A percentile compares a stretch with the other conserved stretches of the same genome.
Conservation (phyloP, 1,140 invertebrate genomes). For the Nylanderia fulva region DNA sequence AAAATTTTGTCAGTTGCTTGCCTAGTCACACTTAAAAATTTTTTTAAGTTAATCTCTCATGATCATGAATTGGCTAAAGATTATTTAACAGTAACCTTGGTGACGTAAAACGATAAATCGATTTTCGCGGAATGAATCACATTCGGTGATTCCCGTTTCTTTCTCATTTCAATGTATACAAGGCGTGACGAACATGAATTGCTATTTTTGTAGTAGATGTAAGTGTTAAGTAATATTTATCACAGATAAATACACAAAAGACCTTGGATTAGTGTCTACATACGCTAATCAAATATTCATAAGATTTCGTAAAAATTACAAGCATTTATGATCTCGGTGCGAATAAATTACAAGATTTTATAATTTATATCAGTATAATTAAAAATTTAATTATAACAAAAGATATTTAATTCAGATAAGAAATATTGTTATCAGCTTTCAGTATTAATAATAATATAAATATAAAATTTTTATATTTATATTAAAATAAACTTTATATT, state of each 20-base stretch:
- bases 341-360: not conserved
- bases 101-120: constrained; percentile 26
- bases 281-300: not conserved
- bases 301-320: not conserved
- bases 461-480: no score
- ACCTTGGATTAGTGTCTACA: not conserved
- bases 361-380: not conserved
- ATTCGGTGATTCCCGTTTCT: constrained; percentile 1
- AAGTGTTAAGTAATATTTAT: not conserved
- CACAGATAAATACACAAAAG: not conserved
- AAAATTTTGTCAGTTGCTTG: constrained; percentile 49
- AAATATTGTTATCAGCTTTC: no score
- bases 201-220: not conserved
- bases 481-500: no score
- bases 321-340: not conserved
- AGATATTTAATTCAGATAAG: not conserved
- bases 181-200: not conserved
- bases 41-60: constrained; percentile 22
- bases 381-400: not conserved
- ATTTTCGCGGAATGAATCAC: constrained; percentile 14
- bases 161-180: not conserved
- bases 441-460: no score
- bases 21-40: not conserved
- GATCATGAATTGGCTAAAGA: not conserved
- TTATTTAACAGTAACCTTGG: constrained; percentile 61